Base-by-base conservation (phyloP, 2,113 vertebrate species). In the Connochaetes taurinus region DNA sequence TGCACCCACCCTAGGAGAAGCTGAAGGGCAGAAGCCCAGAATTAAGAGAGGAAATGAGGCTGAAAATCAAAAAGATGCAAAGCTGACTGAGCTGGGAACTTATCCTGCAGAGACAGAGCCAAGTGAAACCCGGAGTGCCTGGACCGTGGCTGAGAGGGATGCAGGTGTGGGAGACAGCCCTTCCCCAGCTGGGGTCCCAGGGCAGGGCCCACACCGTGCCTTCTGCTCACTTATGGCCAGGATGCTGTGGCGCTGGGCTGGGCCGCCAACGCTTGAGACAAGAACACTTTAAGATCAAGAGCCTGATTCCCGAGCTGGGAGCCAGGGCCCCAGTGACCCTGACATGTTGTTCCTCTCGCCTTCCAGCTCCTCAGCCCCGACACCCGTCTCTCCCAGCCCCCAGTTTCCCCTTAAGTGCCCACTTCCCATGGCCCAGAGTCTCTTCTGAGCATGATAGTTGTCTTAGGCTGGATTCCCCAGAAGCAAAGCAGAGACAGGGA, bases 211-310 rank as follows among this genome's bases (percentile, higher is more conserved):
- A 31, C 12, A 36, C 57, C 7, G 0, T 19, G 27, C 43, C n/a
- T 74, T n/a, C n/a, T 47, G 25, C 86, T 76, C 84, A 3, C 29
- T 8, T 15, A n/a, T 7, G 19, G 7, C 60, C 86, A 6, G 23
- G 43, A 3, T 14, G 23, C 53, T 6, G 0, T 45, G 15, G 53
- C 0, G 0, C n/a, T 16, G 5, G 19, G 55, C 13, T 64, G 45
- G 19, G 15, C 64, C 12, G 0, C 14, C 55, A 78, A 40, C 13
- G 13, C 64, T 80, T 57, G 13, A 57, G 81, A 40, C 25, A 90
- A 57, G 64, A 31, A 27, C 17, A 3, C 53, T 84, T 55, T 47
- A 55, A n/a, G 7, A 31, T 80, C 64, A 40, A 78, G 36, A 95
- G 62, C 52, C 27, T 87, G 60, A 25, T 58, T 43, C 19, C 7